Percentiles rank a stretch among this genome's conserved stretches.
Evolutionary conservation across 1,140 invertebrate species (phyloP).

Genomic region (Orchestia grillus): DNA sequence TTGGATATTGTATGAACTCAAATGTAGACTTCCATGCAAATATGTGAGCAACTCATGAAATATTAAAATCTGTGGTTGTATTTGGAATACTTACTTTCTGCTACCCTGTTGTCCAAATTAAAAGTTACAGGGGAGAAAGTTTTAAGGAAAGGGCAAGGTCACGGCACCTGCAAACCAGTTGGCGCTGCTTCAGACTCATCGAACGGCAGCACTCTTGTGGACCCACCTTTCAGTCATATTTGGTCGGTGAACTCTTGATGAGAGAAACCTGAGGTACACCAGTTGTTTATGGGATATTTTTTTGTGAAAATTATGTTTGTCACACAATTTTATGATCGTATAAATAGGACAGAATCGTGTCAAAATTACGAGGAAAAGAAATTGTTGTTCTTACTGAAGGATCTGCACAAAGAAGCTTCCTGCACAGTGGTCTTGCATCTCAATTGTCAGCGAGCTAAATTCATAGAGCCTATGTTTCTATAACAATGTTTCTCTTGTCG

Average conservation of each 20-base stretch:
- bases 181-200: background rate
- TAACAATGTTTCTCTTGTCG: too few species aligned
- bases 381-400: background rate
- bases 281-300: background rate
- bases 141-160: background rate
- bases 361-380: background rate
- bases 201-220: background rate
- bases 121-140: background rate
- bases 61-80: background rate
- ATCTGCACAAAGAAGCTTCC: background rate
- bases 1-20: background rate
- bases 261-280: background rate
- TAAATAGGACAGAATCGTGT: too few species aligned
- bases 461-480: background rate
- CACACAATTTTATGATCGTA: too few species aligned
- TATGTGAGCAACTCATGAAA: background rate
- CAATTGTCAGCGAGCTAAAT: background rate
- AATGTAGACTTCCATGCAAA: background rate
- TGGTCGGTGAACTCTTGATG: background rate
- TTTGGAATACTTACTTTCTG: background rate
- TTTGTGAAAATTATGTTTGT: background rate
- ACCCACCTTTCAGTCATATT: background rate
- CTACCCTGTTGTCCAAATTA: background rate
- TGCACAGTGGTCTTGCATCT: background rate
- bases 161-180: background rate